phyloP scores from a whole-genome alignment of 1,140 invertebrate species.

The Bombus impatiens region DNA sequence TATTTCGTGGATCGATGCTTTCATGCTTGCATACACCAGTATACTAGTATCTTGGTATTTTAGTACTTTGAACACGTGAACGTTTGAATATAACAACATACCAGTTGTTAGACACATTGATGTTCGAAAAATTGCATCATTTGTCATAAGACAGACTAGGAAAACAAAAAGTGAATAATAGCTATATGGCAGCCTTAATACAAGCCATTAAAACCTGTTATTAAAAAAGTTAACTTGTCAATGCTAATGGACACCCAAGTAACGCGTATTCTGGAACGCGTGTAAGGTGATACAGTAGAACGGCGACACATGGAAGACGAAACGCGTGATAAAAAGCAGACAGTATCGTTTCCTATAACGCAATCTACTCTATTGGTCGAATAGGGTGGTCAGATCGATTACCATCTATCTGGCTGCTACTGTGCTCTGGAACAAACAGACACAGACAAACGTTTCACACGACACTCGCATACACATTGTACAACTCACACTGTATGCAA shows the following conservation, averaged over 20 bases:
- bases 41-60: not conserved
- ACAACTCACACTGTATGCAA: not conserved
- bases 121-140: no score
- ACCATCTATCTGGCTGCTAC: conserved; percentile 8
- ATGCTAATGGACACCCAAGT: not conserved
- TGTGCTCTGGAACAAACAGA: not conserved
- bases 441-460: not conserved
- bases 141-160: not conserved
- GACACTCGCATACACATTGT: not conserved
- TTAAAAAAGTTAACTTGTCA: not conserved
- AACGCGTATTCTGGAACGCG: not conserved
- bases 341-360: conserved; percentile 54
- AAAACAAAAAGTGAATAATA: not conserved
- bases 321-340: conserved; percentile 25
- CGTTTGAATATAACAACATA: no score
- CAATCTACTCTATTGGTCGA: conserved; percentile 33
- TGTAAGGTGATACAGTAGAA: conserved; percentile 29
- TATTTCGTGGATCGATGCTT: not conserved
- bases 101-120: no score
- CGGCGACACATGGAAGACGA: conserved; percentile 36
- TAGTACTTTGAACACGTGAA: not conserved
- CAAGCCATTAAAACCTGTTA: not conserved
- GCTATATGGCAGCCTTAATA: not conserved
- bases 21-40: no score
- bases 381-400: conserved; percentile 34